phyloP scores from a whole-genome alignment of 2,888 invertebrate genomes.

The Perizoma flavofasciatum region DNA sequence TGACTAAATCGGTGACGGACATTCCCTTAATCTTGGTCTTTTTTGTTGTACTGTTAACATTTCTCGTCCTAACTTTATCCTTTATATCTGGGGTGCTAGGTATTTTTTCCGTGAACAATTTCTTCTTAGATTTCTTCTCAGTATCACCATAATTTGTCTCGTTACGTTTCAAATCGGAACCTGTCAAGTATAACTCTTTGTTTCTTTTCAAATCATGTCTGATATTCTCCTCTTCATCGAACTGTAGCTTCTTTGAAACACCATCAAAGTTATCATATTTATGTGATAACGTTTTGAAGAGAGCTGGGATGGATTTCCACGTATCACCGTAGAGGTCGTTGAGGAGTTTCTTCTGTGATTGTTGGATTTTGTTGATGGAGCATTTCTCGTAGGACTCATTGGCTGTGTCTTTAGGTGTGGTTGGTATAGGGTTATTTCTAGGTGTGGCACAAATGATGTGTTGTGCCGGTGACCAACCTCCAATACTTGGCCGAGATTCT shows the following conservation, averaged over 20 bases:
- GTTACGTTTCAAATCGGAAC: constrained; percentile 62
- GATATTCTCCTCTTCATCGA: constrained; percentile 71
- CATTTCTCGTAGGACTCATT: constrained; percentile 73
- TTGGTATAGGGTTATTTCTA: constrained; percentile 56
- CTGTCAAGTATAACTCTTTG: constrained; percentile 64
- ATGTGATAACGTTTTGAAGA: constrained; percentile 64
- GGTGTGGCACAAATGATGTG: constrained; percentile 70
- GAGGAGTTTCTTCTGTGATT: constrained; percentile 70
- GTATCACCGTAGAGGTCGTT: constrained; percentile 82
- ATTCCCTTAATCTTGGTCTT: constrained; percentile 56
- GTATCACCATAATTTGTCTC: constrained; percentile 47
- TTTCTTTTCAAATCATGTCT: constrained; percentile 55
- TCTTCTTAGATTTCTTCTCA: constrained; percentile 67
- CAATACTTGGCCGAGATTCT: constrained; percentile 57
- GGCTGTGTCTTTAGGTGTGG: constrained; percentile 65
- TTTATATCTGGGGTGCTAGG: constrained; percentile 65
- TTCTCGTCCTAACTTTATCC: constrained; percentile 47
- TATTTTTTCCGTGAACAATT: constrained; percentile 64
- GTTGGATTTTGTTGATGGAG: constrained; percentile 67
- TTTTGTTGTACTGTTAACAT: constrained; percentile 61
- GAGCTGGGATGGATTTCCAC: constrained; percentile 79
- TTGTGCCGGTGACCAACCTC: constrained; percentile 76
- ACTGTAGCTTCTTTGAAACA: constrained; percentile 64
- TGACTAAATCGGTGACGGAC: constrained; percentile 70
- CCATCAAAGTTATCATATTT: constrained; percentile 57